These are phyloP conservation scores for Vireo griseus DNA, from an alignment of 2,797 vertebrate genomes.

Conservation along the genomic window DNA sequence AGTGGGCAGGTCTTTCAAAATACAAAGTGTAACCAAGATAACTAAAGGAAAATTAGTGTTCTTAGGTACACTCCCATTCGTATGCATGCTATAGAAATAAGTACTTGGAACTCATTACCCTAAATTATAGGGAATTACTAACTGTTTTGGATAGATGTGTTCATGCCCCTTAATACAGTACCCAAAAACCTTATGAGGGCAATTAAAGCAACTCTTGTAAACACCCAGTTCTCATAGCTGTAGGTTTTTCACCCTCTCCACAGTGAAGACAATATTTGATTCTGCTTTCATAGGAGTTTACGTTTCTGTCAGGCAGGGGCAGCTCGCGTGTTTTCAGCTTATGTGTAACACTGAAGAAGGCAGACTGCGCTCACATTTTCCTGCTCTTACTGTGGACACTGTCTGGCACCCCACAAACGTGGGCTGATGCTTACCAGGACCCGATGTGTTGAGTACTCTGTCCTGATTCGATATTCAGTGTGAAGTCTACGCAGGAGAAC, in stretches of 20 bases:
- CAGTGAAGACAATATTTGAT: not conserved
- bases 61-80: not conserved
- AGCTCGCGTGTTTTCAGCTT: not conserved
- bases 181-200: not conserved
- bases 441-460: not conserved
- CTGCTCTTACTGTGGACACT: not conserved
- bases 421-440: not conserved
- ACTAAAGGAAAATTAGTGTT: not conserved
- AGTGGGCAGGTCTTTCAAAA: not conserved
- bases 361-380: not conserved
- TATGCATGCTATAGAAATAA: not conserved
- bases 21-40: not conserved
- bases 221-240: not conserved
- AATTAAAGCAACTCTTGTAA: not conserved
- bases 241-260: not conserved
- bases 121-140: not conserved
- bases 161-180: not conserved
- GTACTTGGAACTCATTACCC: not conserved
- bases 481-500: not conserved
- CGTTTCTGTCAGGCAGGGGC: accelerated
- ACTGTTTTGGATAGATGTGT: not conserved
- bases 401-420: not conserved
- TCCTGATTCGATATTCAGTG: not conserved
- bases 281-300: not conserved
- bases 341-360: not conserved